A percentile compares a stretch with the other conserved stretches of the same genome.
Conservation (phyloP, 2,113 vertebrate species). For the Neotragus pygmaeus region DNA sequence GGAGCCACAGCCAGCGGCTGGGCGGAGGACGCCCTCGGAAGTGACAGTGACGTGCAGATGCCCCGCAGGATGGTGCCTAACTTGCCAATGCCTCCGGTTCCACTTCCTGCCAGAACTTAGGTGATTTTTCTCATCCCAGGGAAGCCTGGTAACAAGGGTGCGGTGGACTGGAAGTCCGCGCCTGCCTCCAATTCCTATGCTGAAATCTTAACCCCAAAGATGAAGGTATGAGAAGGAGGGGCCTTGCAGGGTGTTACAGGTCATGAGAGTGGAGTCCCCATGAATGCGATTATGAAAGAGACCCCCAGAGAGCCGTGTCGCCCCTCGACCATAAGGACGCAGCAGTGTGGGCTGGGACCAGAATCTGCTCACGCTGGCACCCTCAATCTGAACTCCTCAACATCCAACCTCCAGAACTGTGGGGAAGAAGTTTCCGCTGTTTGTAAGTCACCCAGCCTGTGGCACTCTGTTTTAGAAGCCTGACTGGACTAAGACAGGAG, state of each 20-base stretch:
- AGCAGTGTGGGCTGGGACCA: neutral
- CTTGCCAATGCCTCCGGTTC: neutral
- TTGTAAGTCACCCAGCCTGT: neutral
- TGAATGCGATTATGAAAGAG: neutral
- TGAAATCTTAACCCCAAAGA: neutral
- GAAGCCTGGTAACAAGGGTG: neutral
- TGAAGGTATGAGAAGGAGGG: neutral
- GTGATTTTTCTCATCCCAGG: neutral
- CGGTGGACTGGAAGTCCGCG: neutral
- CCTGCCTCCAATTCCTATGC: neutral
- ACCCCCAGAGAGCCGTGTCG: neutral
- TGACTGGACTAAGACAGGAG: neutral
- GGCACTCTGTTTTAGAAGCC: neutral
- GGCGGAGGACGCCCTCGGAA: too few relatives aligned
- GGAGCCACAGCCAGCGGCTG: neutral
- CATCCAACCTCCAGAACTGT: neutral
- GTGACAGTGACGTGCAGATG: fast-evolving
- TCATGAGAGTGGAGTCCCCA: neutral
- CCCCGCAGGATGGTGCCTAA: neutral
- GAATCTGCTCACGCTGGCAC: neutral
- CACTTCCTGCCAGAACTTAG: neutral
- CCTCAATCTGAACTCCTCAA: neutral
- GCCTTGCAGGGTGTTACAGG: neutral
- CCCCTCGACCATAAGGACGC: neutral
- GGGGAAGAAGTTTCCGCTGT: neutral